phyloP scores from a whole-genome alignment of 2,888 invertebrate species.

The Heliconius cydno region DNA sequence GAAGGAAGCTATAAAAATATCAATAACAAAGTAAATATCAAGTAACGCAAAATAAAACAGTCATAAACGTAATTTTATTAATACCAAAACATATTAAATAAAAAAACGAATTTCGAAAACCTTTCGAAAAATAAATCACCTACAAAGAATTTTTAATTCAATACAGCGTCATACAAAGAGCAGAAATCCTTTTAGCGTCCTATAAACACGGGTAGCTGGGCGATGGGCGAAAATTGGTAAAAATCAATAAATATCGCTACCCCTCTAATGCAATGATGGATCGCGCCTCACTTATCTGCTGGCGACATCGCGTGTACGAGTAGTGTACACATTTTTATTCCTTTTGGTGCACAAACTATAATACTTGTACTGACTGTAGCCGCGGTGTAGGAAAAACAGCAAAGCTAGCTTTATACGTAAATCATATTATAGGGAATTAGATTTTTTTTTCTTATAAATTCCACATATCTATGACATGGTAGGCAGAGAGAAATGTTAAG shows the following conservation, averaged over 20 bases:
- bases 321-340: constrained; percentile 53
- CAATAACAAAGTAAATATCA: not conserved
- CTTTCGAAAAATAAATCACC: constrained; percentile 33
- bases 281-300: constrained; percentile 70
- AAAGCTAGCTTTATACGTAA: too few species aligned
- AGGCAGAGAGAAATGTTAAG: too few species aligned
- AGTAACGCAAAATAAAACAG: not conserved
- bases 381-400: too few species aligned
- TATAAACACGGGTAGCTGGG: constrained; percentile 46
- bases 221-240: constrained; percentile 59
- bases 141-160: constrained; percentile 39
- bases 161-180: constrained; percentile 42
- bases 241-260: constrained; percentile 73
- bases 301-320: constrained; percentile 67
- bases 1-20: not conserved
- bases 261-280: constrained; percentile 79
- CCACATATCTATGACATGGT: too few species aligned
- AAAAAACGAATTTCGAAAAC: constrained; percentile 5
- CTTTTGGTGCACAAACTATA: constrained; percentile 50
- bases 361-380: not conserved
- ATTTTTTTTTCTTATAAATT: too few species aligned
- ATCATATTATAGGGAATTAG: too few species aligned
- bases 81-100: not conserved
- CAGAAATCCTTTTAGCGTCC: constrained; percentile 46
- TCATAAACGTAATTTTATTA: not conserved